Percentiles rank a stretch among this genome's conserved stretches.
These are phyloP conservation scores for Aphodius granarius DNA, from an alignment of 2,888 invertebrate genomes.

Conservation along the genomic window DNA sequence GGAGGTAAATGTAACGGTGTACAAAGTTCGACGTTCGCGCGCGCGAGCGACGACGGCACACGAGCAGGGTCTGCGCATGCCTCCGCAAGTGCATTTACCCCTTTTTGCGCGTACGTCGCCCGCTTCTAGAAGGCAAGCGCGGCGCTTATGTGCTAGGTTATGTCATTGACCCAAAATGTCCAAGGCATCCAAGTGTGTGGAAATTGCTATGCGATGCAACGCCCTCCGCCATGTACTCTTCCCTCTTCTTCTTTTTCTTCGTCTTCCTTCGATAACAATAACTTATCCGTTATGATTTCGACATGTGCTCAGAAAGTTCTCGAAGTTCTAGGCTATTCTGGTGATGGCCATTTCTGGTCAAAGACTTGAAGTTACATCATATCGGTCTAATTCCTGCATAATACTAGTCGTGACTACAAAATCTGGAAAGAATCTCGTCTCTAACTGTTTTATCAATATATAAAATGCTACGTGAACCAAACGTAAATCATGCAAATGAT, in stretches of 20 bases:
- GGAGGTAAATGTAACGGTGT: slow-evolving; percentile 44
- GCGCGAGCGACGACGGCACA: slow-evolving; percentile 23
- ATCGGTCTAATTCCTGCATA: background rate
- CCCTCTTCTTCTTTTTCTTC: background rate
- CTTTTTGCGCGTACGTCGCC: slow-evolving; percentile 13
- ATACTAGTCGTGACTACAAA: background rate
- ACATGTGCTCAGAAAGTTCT: background rate
- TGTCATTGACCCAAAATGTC: slow-evolving; percentile 48
- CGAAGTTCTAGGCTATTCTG: background rate
- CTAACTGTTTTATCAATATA: background rate
- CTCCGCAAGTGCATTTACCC: slow-evolving; percentile 29
- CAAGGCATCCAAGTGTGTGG: background rate
- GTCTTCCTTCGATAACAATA: background rate
- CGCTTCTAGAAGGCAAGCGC: background rate
- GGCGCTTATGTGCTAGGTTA: slow-evolving; percentile 31
- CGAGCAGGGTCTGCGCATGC: slow-evolving; percentile 14
- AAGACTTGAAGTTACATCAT: background rate
- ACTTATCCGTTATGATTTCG: background rate
- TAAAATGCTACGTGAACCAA: background rate
- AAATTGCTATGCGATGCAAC: background rate
- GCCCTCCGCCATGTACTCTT: background rate
- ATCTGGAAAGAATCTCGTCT: too few relatives aligned
- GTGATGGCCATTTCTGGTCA: background rate
- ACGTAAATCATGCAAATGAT: background rate
- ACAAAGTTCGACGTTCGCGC: slow-evolving; percentile 40